Percentiles rank a stretch among this genome's conserved stretches.
Conservation (phyloP, 2,888 invertebrate species). For the Invenusta paracnida region DNA sequence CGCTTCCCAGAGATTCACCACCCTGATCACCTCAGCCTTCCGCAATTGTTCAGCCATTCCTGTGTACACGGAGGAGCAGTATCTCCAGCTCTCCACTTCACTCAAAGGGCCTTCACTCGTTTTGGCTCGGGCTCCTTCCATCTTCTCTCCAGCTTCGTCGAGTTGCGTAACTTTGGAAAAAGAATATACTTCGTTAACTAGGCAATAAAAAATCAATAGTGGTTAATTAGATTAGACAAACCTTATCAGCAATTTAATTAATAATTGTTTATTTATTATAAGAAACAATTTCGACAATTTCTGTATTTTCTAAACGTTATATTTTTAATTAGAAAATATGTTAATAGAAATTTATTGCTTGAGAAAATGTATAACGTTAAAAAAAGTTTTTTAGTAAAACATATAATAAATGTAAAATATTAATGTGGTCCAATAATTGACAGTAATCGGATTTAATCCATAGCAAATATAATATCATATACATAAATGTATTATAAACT, state of each 20-base stretch:
- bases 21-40: background rate
- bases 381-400: too few relatives aligned
- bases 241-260: background rate
- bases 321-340: too few relatives aligned
- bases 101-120: background rate
- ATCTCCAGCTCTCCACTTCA: constrained; percentile 31
- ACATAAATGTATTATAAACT: too few relatives aligned
- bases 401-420: too few relatives aligned
- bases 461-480: too few relatives aligned
- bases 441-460: too few relatives aligned
- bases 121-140: background rate
- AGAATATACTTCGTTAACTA: background rate
- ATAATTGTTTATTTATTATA: too few relatives aligned
- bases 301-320: too few relatives aligned
- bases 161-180: background rate
- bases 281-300: too few relatives aligned
- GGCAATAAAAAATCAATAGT: background rate
- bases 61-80: constrained; percentile 27
- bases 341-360: too few relatives aligned
- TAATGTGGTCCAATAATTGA: too few relatives aligned
- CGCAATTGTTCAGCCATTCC: constrained; percentile 28
- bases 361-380: too few relatives aligned
- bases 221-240: background rate
- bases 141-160: background rate
- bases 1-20: background rate